Evolutionary conservation across 2,113 vertebrate genomes (phyloP).

Genomic region (Cercocebus atys): DNA sequence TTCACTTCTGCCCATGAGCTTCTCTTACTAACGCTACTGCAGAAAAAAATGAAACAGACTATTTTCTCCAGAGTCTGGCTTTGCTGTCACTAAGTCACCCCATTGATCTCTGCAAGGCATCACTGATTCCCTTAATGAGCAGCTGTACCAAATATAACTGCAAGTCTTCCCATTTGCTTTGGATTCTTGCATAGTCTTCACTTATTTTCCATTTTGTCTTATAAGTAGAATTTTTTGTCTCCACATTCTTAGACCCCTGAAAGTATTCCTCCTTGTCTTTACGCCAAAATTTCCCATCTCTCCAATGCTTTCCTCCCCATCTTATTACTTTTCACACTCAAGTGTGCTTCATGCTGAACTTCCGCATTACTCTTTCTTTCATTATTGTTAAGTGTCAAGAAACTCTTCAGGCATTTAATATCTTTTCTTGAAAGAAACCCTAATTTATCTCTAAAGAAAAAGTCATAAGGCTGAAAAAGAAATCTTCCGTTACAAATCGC

Average conservation of each 20-base stretch:
- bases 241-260: neutral
- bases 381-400: neutral
- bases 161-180: neutral
- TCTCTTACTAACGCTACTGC: neutral
- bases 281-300: neutral
- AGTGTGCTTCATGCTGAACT: slow-evolving; percentile 32
- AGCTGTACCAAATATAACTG: neutral
- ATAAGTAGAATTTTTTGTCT: neutral
- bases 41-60: slow-evolving; percentile 45
- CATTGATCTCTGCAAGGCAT: slow-evolving; percentile 28
- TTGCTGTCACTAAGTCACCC: neutral
- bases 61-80: slow-evolving; percentile 41
- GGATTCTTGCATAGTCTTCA: neutral
- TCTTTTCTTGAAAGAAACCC: slow-evolving; percentile 28
- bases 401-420: slow-evolving; percentile 1
- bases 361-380: neutral
- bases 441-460: slow-evolving; percentile 48
- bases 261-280: neutral
- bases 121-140: slow-evolving; percentile 44
- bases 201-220: neutral
- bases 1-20: neutral
- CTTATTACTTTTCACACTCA: neutral
- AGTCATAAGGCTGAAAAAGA: neutral
- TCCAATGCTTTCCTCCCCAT: neutral
- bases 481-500: neutral